These are phyloP conservation scores for Puffinus mauretanicus DNA, from an alignment of 2,113 vertebrate species.

Conservation along the genomic window DNA sequence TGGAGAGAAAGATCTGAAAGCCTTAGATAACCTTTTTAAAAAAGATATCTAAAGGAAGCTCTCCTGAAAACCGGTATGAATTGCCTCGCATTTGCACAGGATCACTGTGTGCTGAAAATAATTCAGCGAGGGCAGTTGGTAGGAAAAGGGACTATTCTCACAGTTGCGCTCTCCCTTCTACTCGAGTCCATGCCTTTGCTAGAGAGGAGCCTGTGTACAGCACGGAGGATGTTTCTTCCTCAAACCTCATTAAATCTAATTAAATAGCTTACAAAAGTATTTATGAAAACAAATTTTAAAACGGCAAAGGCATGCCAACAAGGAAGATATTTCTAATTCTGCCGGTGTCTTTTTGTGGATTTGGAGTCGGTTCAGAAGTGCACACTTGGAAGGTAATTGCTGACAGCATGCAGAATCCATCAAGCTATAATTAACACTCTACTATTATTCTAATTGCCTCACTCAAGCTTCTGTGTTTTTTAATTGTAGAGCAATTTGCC, in stretches of 20 bases:
- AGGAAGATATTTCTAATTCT: slow-evolving; percentile 69
- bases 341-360: slow-evolving; percentile 72
- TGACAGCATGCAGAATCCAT: slow-evolving; percentile 75
- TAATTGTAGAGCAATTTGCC: slow-evolving; percentile 80
- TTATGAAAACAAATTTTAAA: slow-evolving; percentile 67
- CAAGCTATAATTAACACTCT: slow-evolving; percentile 78
- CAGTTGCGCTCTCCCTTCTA: background rate
- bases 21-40: background rate
- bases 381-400: slow-evolving; percentile 75
- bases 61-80: background rate
- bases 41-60: background rate
- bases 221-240: slow-evolving; percentile 51
- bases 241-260: slow-evolving; percentile 75
- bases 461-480: slow-evolving; percentile 76
- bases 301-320: slow-evolving; percentile 47
- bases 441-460: slow-evolving; percentile 81
- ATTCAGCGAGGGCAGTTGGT: background rate
- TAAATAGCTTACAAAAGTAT: slow-evolving; percentile 71
- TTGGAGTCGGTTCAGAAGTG: slow-evolving; percentile 76
- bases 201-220: slow-evolving; percentile 7
- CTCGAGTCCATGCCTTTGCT: background rate
- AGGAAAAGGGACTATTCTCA: background rate
- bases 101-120: background rate
- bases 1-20: background rate
- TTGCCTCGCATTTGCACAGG: background rate